A percentile compares a stretch with the other conserved stretches of the same genome.
Evolutionary conservation across 1,140 invertebrate genomes (phyloP).

Genomic region (Drosophila sturtevanti): DNA sequence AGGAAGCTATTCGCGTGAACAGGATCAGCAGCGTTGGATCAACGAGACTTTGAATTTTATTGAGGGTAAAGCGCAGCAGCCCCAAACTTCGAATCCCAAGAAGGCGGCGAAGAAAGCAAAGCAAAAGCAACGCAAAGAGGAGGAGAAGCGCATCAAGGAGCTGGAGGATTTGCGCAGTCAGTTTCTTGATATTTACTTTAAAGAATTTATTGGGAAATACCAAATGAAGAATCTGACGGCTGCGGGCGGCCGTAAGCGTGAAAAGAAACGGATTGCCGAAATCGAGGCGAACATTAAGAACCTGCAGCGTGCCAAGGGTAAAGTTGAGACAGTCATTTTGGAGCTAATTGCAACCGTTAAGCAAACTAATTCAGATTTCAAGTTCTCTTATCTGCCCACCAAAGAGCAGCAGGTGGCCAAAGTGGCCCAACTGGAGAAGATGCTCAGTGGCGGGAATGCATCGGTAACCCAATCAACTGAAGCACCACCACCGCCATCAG

Average conservation of each 20-base stretch:
- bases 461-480: conserved; percentile 3
- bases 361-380: conserved; percentile 76
- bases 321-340: conserved; percentile 74
- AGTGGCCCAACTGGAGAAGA: conserved; percentile 61
- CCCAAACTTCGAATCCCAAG: conserved; percentile 72
- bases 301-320: conserved; percentile 73
- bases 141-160: conserved; percentile 78
- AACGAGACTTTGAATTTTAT: conserved; percentile 79
- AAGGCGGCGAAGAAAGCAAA: conserved; percentile 82
- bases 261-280: conserved; percentile 81
- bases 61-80: conserved; percentile 75
- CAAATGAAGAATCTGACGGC: conserved; percentile 71
- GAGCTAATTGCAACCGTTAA: conserved; percentile 80
- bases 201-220: conserved; percentile 77
- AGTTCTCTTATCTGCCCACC: conserved; percentile 79
- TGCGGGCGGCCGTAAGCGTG: conserved; percentile 71
- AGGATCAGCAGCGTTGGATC: conserved; percentile 75
- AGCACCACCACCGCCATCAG: not conserved
- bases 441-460: conserved; percentile 40
- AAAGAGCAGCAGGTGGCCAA: conserved; percentile 80
- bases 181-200: conserved; percentile 81
- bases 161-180: conserved; percentile 74
- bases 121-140: conserved; percentile 79
- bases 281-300: conserved; percentile 79
- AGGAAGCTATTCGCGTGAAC: conserved; percentile 69